A percentile compares a stretch with the other conserved stretches of the same genome.
phyloP scores from a whole-genome alignment of 1,140 invertebrate species.

The Sinella curviseta region DNA sequence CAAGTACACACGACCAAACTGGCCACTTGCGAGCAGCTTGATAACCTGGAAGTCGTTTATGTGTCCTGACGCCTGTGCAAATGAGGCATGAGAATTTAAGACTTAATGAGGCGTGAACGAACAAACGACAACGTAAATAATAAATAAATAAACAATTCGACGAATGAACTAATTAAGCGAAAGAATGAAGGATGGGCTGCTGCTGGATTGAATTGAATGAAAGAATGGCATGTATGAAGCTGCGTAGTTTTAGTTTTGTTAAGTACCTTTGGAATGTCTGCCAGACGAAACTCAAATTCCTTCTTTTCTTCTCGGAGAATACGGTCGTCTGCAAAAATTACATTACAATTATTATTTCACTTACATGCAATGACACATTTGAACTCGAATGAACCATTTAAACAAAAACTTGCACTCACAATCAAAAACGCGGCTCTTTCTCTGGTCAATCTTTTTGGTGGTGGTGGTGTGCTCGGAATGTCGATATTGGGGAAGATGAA shows the following conservation, averaged over 20 bases:
- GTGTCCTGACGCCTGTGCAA: not conserved
- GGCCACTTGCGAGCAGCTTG: not conserved
- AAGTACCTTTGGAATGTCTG: not conserved
- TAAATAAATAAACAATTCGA: too few species aligned
- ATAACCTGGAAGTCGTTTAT: not conserved
- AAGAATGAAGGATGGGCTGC: not conserved
- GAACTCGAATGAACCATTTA: not conserved
- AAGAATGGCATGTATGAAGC: not conserved
- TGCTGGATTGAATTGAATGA: not conserved
- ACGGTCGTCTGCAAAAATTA: not conserved
- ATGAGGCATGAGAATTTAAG: not conserved
- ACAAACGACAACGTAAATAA: too few species aligned
- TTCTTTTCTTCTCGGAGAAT: not conserved
- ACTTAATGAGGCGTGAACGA: not conserved
- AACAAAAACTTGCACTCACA: not conserved
- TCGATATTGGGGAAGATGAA: not conserved
- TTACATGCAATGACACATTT: not conserved
- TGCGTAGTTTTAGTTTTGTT: too few species aligned
- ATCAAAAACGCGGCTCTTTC: not conserved
- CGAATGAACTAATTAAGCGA: too few species aligned
- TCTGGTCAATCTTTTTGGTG: not conserved
- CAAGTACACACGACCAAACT: not conserved
- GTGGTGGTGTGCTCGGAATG: slow-evolving; percentile 3
- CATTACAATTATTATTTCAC: too few species aligned
- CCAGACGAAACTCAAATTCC: not conserved